Conservation (phyloP, 2,888 invertebrate species). For the Drosophila longiperda region DNA sequence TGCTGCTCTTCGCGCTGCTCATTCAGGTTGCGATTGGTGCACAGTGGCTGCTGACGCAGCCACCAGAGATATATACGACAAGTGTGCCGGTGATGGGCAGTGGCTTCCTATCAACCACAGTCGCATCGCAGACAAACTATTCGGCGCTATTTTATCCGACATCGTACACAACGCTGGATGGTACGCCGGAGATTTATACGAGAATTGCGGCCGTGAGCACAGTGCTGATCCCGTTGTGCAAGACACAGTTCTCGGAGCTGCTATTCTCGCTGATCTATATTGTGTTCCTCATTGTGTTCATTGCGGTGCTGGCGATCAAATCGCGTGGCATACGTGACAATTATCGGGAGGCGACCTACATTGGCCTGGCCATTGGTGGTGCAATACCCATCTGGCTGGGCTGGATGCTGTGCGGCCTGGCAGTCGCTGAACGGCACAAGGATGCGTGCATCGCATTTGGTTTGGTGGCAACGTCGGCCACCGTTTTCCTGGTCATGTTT, state of each 20-base stretch:
- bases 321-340: constrained; percentile 96
- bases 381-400: constrained; percentile 94
- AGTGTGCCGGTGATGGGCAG: constrained; percentile 83
- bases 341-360: constrained; percentile 96
- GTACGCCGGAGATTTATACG: constrained; percentile 79
- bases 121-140: constrained; percentile 75
- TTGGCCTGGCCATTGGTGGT: constrained; percentile 94
- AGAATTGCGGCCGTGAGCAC: constrained; percentile 82
- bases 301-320: constrained; percentile 93
- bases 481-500: constrained; percentile 97
- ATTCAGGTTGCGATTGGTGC: constrained; percentile 94
- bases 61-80: constrained; percentile 87
- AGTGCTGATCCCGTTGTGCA: constrained; percentile 86
- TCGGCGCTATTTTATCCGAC: constrained; percentile 76
- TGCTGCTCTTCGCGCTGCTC: constrained; percentile 95
- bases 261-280: constrained; percentile 93
- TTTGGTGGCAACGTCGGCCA: constrained; percentile 92
- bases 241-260: constrained; percentile 89
- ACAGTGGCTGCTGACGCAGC: constrained; percentile 93
- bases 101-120: constrained; percentile 71
- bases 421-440: constrained; percentile 91
- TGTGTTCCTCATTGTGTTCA: constrained; percentile 93
- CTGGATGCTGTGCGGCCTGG: constrained; percentile 93
- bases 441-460: constrained; percentile 97
- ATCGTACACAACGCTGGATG: constrained; percentile 68